Evolutionary conservation across 1,140 invertebrate genomes (phyloP).

Genomic region (Drosophila rhopaloa): DNA sequence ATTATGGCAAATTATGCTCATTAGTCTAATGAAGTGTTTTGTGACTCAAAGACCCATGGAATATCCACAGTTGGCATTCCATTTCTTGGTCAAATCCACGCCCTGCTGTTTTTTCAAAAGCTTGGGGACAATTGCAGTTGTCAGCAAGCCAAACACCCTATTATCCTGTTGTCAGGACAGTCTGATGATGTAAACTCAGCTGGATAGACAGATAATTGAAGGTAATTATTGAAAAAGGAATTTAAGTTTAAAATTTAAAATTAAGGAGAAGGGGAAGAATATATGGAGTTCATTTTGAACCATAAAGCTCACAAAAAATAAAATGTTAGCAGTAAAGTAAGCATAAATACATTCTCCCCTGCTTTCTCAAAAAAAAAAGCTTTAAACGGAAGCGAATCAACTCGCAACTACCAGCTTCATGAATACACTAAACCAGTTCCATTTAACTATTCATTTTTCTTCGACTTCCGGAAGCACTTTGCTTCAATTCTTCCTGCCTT

Average conservation of each 20-base stretch:
- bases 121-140: constrained; percentile 26
- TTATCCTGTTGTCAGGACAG: constrained; percentile 13
- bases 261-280: no score
- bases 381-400: constrained; percentile 16
- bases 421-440: constrained; percentile 18
- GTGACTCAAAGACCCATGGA: constrained; percentile 33
- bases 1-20: constrained; percentile 74
- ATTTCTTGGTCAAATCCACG: constrained; percentile 26
- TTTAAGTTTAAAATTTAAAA: no score
- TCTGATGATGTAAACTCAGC: not conserved
- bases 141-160: constrained; percentile 24
- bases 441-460: constrained; percentile 31
- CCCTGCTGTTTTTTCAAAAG: constrained; percentile 33
- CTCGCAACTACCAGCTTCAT: not conserved
- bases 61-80: constrained; percentile 10
- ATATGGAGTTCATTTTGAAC: no score
- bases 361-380: no score
- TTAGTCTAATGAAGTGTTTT: constrained; percentile 79
- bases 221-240: not conserved
- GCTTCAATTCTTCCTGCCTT: constrained; percentile 16
- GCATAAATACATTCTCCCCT: no score
- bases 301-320: no score
- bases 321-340: no score
- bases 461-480: constrained; percentile 36
- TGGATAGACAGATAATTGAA: constrained; percentile 12